A percentile compares a stretch with the other conserved stretches of the same genome.
These are phyloP conservation scores for Enteromius viviparus DNA, from an alignment of 2,797 vertebrate genomes.

Conservation along the genomic window DNA sequence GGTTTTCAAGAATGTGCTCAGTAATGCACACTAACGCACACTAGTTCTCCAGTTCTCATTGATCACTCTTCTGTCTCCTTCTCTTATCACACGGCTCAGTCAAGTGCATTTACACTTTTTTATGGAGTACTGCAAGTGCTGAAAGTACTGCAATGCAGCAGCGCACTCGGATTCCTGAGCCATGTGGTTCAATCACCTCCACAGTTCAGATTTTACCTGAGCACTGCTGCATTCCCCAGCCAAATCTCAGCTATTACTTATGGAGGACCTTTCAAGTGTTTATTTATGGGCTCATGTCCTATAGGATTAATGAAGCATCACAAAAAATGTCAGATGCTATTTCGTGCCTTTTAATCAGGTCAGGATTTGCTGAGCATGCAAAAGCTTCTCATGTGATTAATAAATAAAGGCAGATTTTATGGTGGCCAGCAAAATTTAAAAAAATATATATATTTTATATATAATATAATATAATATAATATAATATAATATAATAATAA, in stretches of 20 bases:
- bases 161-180: slow-evolving; percentile 31
- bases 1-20: not conserved
- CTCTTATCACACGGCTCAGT: slow-evolving; percentile 35
- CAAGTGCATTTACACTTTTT: slow-evolving; percentile 52
- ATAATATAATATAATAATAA: not conserved
- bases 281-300: slow-evolving; percentile 19
- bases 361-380: slow-evolving; percentile 22
- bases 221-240: slow-evolving; percentile 38
- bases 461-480: too few relatives aligned
- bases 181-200: slow-evolving; percentile 39
- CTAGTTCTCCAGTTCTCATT: slow-evolving; percentile 1
- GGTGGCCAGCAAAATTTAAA: not conserved
- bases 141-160: slow-evolving; percentile 65
- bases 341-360: not conserved
- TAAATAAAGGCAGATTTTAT: not conserved
- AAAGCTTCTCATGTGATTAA: not conserved
- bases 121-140: slow-evolving; percentile 23
- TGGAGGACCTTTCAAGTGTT: slow-evolving; percentile 3
- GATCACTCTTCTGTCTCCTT: not conserved
- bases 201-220: slow-evolving; percentile 28
- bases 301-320: slow-evolving; percentile 8
- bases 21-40: not conserved
- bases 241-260: slow-evolving; percentile 24
- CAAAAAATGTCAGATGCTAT: not conserved
- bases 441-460: too few relatives aligned